Evolutionary conservation across 2,113 vertebrate species (phyloP).

Genomic region (Vireo altiloquus): DNA sequence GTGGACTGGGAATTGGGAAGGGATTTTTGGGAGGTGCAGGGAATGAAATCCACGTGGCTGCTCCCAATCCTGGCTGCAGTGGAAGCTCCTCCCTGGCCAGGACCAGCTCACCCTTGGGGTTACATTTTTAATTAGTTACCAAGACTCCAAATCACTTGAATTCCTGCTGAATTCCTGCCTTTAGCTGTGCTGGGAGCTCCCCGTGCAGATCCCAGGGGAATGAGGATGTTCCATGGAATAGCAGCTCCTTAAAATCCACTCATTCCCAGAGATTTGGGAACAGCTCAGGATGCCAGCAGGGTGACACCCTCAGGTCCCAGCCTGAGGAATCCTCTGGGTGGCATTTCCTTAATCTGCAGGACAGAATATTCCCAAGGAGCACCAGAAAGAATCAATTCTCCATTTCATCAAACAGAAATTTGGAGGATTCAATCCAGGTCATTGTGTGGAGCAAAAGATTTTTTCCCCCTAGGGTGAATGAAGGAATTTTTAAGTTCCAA

Average conservation of each 20-base stretch:
- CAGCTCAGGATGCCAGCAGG: accelerated
- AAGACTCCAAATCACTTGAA: neutral
- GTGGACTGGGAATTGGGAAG: too few species aligned
- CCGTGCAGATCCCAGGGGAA: accelerated
- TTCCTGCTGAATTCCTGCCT: neutral
- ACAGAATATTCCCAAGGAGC: neutral
- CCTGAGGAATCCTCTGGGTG: accelerated
- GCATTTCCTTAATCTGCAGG: neutral
- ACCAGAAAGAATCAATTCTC: neutral
- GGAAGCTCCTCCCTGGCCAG: neutral
- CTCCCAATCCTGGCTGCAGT: neutral
- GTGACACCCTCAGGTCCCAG: accelerated
- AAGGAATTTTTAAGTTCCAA: neutral
- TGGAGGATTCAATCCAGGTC: neutral
- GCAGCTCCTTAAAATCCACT: accelerated
- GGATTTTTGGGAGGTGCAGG: neutral
- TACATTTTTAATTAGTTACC: accelerated
- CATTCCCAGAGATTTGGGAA: neutral
- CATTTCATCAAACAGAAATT: neutral
- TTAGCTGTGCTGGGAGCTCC: accelerated
- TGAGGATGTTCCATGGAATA: accelerated
- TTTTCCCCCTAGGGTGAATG: neutral
- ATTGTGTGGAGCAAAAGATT: neutral
- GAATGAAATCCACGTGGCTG: neutral
- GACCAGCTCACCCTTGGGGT: neutral